A percentile compares a stretch with the other conserved stretches of the same genome.
Evolutionary conservation across 2,888 invertebrate species (phyloP).

Genomic region (Caenorhabditis uteleia): DNA sequence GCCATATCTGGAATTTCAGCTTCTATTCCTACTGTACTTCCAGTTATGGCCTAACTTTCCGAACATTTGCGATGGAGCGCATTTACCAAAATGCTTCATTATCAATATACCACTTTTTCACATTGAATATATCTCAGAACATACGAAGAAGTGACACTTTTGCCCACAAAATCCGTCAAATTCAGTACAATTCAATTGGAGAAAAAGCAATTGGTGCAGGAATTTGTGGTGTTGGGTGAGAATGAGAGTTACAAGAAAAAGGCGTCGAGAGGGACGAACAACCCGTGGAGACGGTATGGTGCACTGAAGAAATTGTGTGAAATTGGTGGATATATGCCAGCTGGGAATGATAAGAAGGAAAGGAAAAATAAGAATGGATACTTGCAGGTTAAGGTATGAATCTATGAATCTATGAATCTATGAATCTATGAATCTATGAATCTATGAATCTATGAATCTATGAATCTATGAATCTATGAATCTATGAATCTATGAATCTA

Average conservation of each 20-base stretch:
- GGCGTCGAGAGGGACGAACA: conserved; percentile 22
- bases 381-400: conserved; percentile 13
- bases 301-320: conserved; percentile 28
- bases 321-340: conserved; percentile 31
- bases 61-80: no score
- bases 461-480: no score
- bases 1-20: no score
- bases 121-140: no score
- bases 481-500: no score
- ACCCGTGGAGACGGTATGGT: conserved; percentile 37
- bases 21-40: no score
- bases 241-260: conserved; percentile 29
- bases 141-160: conserved; percentile 14
- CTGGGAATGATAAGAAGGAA: conserved; percentile 18
- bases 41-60: no score
- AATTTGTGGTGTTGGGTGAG: conserved; percentile 23
- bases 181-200: conserved; percentile 18
- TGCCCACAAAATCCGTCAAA: background rate
- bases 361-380: conserved; percentile 21
- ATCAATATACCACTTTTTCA: no score
- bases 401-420: no score
- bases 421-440: no score
- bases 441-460: no score
- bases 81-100: conserved; percentile 1
- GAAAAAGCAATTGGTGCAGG: conserved; percentile 11